Evolutionary conservation across 2,888 invertebrate species (phyloP), one percentile per base, ranked within the genome.

Genomic region (Calameuta filiformis): DNA sequence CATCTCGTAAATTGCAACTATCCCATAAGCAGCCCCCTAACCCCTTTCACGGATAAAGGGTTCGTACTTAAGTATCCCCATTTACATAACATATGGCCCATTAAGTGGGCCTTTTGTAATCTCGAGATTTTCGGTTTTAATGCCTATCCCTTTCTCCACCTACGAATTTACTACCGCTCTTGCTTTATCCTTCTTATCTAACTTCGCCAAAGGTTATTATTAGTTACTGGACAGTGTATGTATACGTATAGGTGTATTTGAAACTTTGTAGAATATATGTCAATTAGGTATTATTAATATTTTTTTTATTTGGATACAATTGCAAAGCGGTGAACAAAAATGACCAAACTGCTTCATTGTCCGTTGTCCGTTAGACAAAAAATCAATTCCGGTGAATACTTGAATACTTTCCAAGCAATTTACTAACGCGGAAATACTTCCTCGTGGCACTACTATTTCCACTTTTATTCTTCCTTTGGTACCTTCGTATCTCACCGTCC

Each of bases 341-440:
- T 40, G 6, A 6, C 15, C 9, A 23, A 23, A 23, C 40, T 40
- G 40, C 40, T 40, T 15, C 23, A 40, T 4, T 40, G 23, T 23
- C 0, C 23, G 23, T 23, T 40, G 40, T 23, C 4, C 40, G 15
- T 9, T 40, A 23, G 6, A 40, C 40, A 40, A 40, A 40, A 40
- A 40, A 40, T 4, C 40, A 40, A 4, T 31, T 34, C 75, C 68
- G 76, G 77, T 82, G 83, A 84, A 84, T 84, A 83, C 82, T 79
- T 77, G 78, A 83, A 79, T 79, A 79, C 82, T 83, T 87, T 84
- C 82, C 84, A 77, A 78, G 77, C 83, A 84, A 86, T 86, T 85
- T 86, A 83, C 79, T 83, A 74, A 73, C 78, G 69, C 40, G 34
- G 35, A 74, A 79, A 75, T 71, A 33, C 76, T 34, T 73, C 35